Percentiles rank a stretch among this genome's conserved stretches.
Conservation (phyloP, 2,113 vertebrate species). For the Upupa epops region DNA sequence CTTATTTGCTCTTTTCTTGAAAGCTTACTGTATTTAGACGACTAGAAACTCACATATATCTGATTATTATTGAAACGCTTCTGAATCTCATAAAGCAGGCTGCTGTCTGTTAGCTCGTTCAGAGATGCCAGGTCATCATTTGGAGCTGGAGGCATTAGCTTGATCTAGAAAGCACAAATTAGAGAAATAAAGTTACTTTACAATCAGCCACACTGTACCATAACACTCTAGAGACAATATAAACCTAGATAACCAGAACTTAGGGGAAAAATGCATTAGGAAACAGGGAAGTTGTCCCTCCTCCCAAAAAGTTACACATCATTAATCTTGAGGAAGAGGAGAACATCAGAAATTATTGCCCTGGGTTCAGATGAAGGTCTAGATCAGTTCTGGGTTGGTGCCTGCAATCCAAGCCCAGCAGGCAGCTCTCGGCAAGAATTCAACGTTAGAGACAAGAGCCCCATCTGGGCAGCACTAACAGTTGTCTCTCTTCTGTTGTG, state of each 20-base stretch:
- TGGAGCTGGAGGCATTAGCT: slow-evolving; percentile 92
- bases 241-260: background rate
- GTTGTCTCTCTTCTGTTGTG: background rate
- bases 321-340: background rate
- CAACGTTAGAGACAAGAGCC: background rate
- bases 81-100: slow-evolving; percentile 98
- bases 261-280: background rate
- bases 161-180: slow-evolving; percentile 78
- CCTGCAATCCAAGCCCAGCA: too few species aligned
- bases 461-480: fast-evolving
- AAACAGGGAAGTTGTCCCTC: background rate
- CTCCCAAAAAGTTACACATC: background rate
- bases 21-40: background rate
- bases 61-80: slow-evolving; percentile 95
- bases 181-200: background rate
- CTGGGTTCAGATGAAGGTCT: too few species aligned
- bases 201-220: background rate
- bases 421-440: too few species aligned
- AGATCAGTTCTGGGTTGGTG: too few species aligned
- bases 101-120: slow-evolving; percentile 91
- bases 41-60: slow-evolving; percentile 87
- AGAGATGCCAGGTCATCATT: slow-evolving; percentile 94
- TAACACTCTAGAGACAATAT: background rate
- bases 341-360: background rate
- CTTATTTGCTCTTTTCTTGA: background rate